Evolutionary conservation across 2,888 invertebrate species (phyloP), one percentile per base, ranked within the genome.

Genomic region (Drosophila nr. perissopoda): DNA sequence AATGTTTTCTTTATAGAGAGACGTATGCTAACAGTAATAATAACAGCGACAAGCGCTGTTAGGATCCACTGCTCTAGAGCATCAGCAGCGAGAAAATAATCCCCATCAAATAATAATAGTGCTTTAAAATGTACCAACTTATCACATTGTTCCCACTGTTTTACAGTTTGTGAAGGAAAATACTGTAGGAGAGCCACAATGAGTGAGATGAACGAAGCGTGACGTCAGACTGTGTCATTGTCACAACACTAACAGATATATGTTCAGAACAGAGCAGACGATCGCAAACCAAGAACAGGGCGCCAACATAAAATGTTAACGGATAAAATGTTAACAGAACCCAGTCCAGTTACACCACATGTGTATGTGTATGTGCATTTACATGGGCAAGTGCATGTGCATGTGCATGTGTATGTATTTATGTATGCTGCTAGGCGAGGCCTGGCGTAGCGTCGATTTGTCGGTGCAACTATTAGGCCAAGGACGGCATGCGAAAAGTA

Each of bases 401-500:
- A 27, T 36, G 11, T 13, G n/a, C 2, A 53, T 52, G 18, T 33
- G 58, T 51, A 16, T 54, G 33, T 56, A 21, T 27, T 34, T 61
- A 31, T 40, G 51, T 58, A 18, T 46, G 38, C 49, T 56, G 38
- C 58, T 66, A 77, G 75, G 49, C 65, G 48, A 70, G 61, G 64
- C 53, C 76, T 53, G 75, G 53, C 70, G 42, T 67, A 61, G 64
- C 51, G 78, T 53, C 42, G 25, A 76, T 79, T 67, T 68, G 77
- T 61, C 77, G 67, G 67, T 76, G 67, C 61, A 70, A 40, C 68
- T 83, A 83, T 76, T 87, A 68, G 88, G 83, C 88, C 84, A 84
- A 86, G 84, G 84, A 83, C 84, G 75, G 56, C 67, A 70, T 75
- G 69, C 68, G 69, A 81, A 84, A 88, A 73, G 78, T 83, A 62